Evolutionary conservation across 2,888 invertebrate genomes (phyloP), one percentile per base, ranked within the genome.

Genomic region (Andrena fulva): DNA sequence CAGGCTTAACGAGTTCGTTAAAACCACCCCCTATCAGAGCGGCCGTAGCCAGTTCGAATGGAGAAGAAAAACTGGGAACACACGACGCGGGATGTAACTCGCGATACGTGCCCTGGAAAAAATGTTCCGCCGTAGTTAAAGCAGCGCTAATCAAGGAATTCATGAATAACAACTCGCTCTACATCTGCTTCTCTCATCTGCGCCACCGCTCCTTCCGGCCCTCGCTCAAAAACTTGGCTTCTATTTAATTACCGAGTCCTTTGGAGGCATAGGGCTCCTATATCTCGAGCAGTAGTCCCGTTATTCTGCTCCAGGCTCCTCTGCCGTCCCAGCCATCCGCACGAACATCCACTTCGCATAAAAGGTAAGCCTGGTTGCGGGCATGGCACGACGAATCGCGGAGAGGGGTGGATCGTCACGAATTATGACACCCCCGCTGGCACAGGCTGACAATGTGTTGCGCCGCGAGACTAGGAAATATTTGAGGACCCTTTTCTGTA

Each of bases 161-260:
- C 75, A 56, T 59, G 68, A 80, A 80, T 78, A 85, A 77, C 76
- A 33, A 63, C 59, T 59, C 78, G 66, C 52, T 60, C 59, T 72
- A 71, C 77, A 73, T 86, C 83, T 69, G 76, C 72, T 79, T 56
- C 71, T 70, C 70, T 75, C 74, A 59, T 84, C 77, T 50, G 75
- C 42, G 82, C 59, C 42, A 33, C n/a, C 12, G 60, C 50, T 67
- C 59, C 20, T 54, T 63, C 60, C 56, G 63, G 76, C 75, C 54
- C 80, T 69, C 82, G 82, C 71, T 73, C 77, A 80, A 85, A 80
- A 88, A 89, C 85, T 82, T 84, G 87, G 86, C 85, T 91, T 86
- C 87, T 89, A 91, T 91, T 91, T 91, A 91, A 92, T 91, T 89
- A 91, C 87, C 81, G 79, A 82, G 86, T 87, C 85, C 88, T 90